Base-by-base conservation (phyloP, 1,140 invertebrate genomes). In the Bombus cullumanus region DNA sequence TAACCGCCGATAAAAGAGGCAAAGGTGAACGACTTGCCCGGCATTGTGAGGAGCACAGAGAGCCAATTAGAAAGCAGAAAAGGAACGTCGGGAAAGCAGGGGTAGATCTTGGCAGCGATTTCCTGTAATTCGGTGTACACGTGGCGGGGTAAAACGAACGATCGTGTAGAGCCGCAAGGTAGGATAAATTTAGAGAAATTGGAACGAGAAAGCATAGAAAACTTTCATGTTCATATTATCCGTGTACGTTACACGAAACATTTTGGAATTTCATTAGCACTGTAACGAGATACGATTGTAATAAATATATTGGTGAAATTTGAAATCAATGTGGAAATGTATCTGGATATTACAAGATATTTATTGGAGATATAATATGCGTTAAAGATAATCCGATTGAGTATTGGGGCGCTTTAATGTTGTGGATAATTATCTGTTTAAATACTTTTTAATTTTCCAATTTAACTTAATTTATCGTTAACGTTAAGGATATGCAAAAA, bases 31-130 rank as follows among this genome's bases (percentile, higher is more conserved):
- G 57, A 66, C 59, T 47, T 39, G 10, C 31, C 1, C 2, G 15
- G 39, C 5, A 28, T 66, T 34, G 71, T 13, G 15, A 9, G 1
- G 15, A 53, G 57, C 37, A 18, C 37, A 18, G 64, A 57, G 34
- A 59, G 62, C n/a, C 75, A 84, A 84, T 83, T 83, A 83, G 81
- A n/a, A 59, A 34, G 9, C 8, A 15, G 43, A 37, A 34, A 43
- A 47, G 39, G n/a, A 66, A 64, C 15, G n/a, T 81, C 47, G 47
- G 37, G 18, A 10, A 43, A 13, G 3, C 2, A 10, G 34, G 28
- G 43, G 22, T 12, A 47, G 34, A 68, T 69, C 10, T 64, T 76
- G 59, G 31, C 72, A 69, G 53, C 64, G 43, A 68, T 68, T 83
- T 69, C 62, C n/a, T 25, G 43, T 75, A 47, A 82, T 75, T 83